Evolutionary conservation across 2,888 invertebrate genomes (phyloP).

Genomic region (Yponomeuta sedellus): DNA sequence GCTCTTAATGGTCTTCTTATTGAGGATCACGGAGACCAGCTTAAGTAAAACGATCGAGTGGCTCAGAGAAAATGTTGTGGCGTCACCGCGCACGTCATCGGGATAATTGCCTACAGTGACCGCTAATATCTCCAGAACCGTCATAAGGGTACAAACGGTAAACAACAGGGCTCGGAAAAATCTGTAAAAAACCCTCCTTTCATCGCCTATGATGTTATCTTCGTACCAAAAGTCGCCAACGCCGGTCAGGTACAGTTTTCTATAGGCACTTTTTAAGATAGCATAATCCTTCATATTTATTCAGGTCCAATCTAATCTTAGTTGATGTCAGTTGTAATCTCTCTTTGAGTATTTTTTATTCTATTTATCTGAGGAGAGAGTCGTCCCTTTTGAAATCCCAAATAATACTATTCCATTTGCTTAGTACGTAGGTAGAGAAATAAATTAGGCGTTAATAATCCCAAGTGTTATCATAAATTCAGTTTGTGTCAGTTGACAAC

Average conservation of each 20-base stretch:
- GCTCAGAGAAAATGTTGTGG: conserved; percentile 54
- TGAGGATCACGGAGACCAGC: conserved; percentile 43
- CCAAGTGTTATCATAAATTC: too few species aligned
- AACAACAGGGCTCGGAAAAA: conserved; percentile 36
- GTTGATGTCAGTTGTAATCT: not conserved
- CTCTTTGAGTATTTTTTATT: too few species aligned
- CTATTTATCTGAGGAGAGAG: too few species aligned
- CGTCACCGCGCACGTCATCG: conserved; percentile 56
- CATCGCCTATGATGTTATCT: conserved; percentile 42
- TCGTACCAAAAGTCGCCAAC: conserved; percentile 62
- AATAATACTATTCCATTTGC: too few species aligned
- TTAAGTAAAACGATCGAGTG: conserved; percentile 60
- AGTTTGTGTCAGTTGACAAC: too few species aligned
- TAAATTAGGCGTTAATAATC: too few species aligned
- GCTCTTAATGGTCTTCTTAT: conserved; percentile 43
- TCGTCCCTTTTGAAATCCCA: too few species aligned
- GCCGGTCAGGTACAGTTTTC: conserved; percentile 48
- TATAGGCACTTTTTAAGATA: conserved; percentile 46
- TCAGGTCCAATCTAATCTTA: not conserved
- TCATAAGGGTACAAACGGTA: conserved; percentile 45
- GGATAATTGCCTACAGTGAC: conserved; percentile 51
- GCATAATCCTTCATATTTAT: conserved; percentile 48
- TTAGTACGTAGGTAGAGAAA: too few species aligned
- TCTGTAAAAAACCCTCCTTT: conserved; percentile 43
- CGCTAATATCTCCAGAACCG: conserved; percentile 57